Evolutionary conservation across 1,140 invertebrate species (phyloP).

Genomic region (Aphaenogaster ashmeadi): DNA sequence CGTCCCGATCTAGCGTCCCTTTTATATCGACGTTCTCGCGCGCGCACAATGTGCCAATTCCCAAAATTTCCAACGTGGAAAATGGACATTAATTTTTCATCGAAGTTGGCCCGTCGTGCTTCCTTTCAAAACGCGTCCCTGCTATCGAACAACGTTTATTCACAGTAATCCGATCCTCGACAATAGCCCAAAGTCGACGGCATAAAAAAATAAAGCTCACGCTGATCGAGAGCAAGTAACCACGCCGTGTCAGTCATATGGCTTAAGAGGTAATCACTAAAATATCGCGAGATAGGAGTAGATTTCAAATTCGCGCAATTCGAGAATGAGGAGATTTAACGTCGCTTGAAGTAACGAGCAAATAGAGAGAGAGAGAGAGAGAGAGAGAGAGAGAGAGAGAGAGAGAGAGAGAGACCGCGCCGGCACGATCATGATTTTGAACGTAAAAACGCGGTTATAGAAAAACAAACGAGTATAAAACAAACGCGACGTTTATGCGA

Average conservation of each 20-base stretch:
- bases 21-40: conserved; percentile 9
- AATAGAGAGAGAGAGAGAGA: not conserved
- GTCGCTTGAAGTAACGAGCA: not conserved
- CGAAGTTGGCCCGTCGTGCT: not conserved
- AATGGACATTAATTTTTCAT: conserved; percentile 58
- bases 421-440: conserved; percentile 3
- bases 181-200: not conserved
- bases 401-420: too few species aligned
- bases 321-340: not conserved
- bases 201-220: not conserved
- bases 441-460: conserved; percentile 6
- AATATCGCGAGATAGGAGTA: not conserved
- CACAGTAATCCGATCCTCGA: conserved; percentile 17
- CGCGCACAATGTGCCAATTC: not conserved
- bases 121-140: not conserved
- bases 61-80: conserved; percentile 36
- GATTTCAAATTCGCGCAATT: not conserved
- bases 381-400: too few species aligned
- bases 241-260: not conserved
- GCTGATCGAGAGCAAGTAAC: not conserved
- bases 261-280: not conserved
- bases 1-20: conserved; percentile 7
- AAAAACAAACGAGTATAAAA: conserved; percentile 36
- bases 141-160: conserved; percentile 12
- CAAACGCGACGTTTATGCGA: conserved; percentile 54